These are phyloP conservation scores for Drosophila melanica DNA, from an alignment of 1,140 invertebrate genomes.

Conservation along the genomic window DNA sequence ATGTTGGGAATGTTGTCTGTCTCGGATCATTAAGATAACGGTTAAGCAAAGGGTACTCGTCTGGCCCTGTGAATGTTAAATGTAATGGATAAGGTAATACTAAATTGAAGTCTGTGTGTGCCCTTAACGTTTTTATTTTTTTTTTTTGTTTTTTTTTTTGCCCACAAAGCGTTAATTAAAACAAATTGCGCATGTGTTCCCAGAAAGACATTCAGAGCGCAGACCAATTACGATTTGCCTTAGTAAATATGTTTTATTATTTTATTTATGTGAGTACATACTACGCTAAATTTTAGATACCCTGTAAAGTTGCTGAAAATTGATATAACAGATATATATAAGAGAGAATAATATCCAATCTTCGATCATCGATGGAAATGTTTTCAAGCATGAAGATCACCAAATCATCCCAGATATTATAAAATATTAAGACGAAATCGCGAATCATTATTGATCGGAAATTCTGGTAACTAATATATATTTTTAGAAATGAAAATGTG, in stretches of 20 bases:
- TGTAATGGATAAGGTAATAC: slow-evolving; percentile 5
- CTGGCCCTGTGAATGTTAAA: slow-evolving; percentile 25
- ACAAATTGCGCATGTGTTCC: slow-evolving; percentile 51
- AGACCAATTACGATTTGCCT: slow-evolving; percentile 31
- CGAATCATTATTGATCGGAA: no score
- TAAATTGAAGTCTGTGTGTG: slow-evolving; percentile 5
- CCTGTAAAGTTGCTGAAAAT: background rate
- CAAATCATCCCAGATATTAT: no score
- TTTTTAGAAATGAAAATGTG: no score
- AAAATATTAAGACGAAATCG: no score
- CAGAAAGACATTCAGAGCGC: slow-evolving; percentile 33
- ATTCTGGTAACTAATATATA: no score
- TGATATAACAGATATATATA: no score
- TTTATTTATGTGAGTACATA: slow-evolving; percentile 13
- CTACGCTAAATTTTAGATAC: slow-evolving; percentile 16
- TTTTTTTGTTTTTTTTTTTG: no score
- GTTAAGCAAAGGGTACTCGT: slow-evolving; percentile 15
- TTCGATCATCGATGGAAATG: no score
- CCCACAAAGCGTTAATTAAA: slow-evolving; percentile 58
- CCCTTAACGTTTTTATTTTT: slow-evolving; percentile 20
- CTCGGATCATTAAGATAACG: slow-evolving; percentile 26
- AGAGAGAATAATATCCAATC: no score
- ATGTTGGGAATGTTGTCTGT: slow-evolving; percentile 16
- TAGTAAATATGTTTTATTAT: slow-evolving; percentile 25
- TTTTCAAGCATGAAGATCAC: no score